phyloP scores from a whole-genome alignment of 2,797 vertebrate species.

The Tympanoctomys barrerae region DNA sequence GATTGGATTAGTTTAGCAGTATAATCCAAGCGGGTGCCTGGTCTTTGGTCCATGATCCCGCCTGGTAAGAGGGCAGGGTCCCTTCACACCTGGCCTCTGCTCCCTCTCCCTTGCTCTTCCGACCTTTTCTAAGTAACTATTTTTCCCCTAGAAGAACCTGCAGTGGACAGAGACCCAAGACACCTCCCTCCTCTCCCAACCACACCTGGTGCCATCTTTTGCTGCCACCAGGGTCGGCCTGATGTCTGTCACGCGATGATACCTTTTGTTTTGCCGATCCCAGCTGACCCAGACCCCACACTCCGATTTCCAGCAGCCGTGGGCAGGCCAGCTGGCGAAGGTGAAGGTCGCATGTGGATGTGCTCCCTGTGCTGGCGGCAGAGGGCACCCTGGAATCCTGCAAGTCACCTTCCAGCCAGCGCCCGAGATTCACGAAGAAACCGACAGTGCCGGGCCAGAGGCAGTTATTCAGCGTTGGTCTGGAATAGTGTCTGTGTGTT shows the following conservation, averaged over 20 bases:
- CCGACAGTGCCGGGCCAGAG: not conserved
- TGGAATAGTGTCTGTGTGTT: too few relatives aligned
- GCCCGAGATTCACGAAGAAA: not conserved
- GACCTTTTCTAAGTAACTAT: not conserved
- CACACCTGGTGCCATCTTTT: not conserved
- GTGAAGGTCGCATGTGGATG: accelerated
- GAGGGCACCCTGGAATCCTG: accelerated
- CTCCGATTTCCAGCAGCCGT: not conserved
- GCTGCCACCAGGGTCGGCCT: accelerated
- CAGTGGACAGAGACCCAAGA: not conserved
- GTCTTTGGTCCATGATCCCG: accelerated
- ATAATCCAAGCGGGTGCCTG: not conserved
- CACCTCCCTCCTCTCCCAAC: too few relatives aligned
- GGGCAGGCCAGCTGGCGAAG: accelerated
- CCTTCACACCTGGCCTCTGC: not conserved
- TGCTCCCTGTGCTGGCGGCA: accelerated
- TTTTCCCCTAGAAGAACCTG: not conserved
- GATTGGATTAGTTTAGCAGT: not conserved
- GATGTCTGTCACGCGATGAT: accelerated
- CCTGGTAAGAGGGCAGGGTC: accelerated
- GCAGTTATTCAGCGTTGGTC: not conserved
- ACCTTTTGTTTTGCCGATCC: accelerated
- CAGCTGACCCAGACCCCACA: accelerated
- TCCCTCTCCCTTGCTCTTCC: accelerated
- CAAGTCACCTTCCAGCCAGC: not conserved